These are phyloP conservation scores for Leptopilina boulardi DNA, from an alignment of 1,140 invertebrate genomes.

Conservation along the genomic window DNA sequence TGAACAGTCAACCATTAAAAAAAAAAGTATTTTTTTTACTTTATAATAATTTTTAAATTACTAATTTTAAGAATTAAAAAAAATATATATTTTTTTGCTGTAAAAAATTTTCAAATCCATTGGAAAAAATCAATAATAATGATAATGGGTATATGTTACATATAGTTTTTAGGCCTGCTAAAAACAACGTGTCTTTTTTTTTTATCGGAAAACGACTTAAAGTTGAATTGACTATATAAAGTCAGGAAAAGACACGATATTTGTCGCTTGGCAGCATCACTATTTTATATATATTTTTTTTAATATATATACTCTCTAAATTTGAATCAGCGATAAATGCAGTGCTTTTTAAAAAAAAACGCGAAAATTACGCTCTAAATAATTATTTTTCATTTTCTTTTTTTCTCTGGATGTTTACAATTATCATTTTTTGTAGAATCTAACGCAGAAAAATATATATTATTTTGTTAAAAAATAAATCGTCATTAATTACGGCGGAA, in stretches of 20 bases:
- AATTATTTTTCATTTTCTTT: constrained; percentile 17
- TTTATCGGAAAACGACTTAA: constrained; percentile 7
- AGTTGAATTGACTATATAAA: not conserved
- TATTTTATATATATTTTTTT: too few relatives aligned
- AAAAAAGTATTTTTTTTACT: too few relatives aligned
- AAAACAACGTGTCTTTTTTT: constrained; percentile 53
- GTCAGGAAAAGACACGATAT: constrained; percentile 43
- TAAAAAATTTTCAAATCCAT: too few relatives aligned
- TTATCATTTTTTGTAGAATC: constrained; percentile 41
- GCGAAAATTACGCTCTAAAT: constrained; percentile 37
- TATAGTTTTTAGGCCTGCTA: constrained; percentile 65
- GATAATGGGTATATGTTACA: constrained; percentile 30
- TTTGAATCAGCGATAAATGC: too few relatives aligned
- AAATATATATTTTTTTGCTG: too few relatives aligned
- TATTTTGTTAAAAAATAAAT: constrained; percentile 60
- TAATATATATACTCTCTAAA: too few relatives aligned
- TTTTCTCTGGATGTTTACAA: constrained; percentile 24
- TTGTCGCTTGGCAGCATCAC: constrained; percentile 31
- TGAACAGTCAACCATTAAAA: too few relatives aligned
- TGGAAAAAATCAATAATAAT: not conserved
- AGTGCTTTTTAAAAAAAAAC: constrained; percentile 47
- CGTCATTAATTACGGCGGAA: constrained; percentile 52
- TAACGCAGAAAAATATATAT: constrained; percentile 62
- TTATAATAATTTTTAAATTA: too few relatives aligned
- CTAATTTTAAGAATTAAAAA: too few relatives aligned